Conservation (phyloP, 2,113 vertebrate species). For the Larimichthys polyactis region DNA sequence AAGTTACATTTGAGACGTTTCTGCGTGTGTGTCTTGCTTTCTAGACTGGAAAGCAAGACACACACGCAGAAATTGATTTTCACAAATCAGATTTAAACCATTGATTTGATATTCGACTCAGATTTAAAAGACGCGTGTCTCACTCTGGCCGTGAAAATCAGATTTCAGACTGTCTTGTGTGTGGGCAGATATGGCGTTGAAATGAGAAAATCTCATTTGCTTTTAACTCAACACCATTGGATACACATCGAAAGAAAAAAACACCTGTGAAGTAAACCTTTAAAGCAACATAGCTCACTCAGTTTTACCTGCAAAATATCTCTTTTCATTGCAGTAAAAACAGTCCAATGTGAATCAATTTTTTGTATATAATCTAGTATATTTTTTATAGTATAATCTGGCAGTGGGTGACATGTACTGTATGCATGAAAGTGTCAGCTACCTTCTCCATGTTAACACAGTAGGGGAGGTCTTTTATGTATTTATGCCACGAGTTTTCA, state of each 20-base stretch:
- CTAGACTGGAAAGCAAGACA: constrained; percentile 12
- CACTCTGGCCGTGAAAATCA: constrained; percentile 45
- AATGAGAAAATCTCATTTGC: constrained; percentile 46
- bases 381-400: constrained; percentile 17
- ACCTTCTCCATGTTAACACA: constrained; percentile 6
- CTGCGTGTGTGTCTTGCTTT: constrained; percentile 1
- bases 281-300: not conserved
- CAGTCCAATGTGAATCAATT: no score
- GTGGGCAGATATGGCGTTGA: constrained; percentile 4
- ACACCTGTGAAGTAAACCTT: constrained; percentile 12
- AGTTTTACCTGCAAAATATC: not conserved
- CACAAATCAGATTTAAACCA: constrained; percentile 38
- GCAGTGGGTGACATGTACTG: constrained; percentile 34
- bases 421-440: constrained; percentile 14
- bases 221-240: constrained; percentile 10
- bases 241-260: not conserved
- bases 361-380: no score
- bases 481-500: constrained; percentile 13
- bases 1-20: constrained; percentile 24
- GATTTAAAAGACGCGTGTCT: constrained; percentile 21
- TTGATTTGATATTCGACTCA: constrained; percentile 45
- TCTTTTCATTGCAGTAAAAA: no score
- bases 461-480: not conserved
- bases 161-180: constrained; percentile 37
- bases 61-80: constrained; percentile 32